Base-by-base conservation (phyloP, 2,113 vertebrate genomes). In the Electrona antarctica region DNA sequence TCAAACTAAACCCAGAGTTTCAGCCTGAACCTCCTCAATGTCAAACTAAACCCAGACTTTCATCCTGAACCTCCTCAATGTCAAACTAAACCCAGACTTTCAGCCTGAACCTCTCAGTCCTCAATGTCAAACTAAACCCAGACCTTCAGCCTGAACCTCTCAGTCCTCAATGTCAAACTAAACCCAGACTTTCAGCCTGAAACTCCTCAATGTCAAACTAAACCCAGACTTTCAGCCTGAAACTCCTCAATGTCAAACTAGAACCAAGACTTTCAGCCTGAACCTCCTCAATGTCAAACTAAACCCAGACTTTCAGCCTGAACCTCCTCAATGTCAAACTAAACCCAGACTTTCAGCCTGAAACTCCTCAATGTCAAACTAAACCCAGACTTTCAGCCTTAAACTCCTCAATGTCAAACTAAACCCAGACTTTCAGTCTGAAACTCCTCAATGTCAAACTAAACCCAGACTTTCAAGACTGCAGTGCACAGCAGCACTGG, bases 391-490 rank as follows among this genome's bases (percentile, higher is more conserved):
- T 60, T 81, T 68, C 56, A 13, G n/a, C 48, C 61, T 49, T 21
- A 50, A 64, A 1, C 21, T 21, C 57, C 67, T 52, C 62, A 14
- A 7, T 29, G 62, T 60, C 55, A 83, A 21, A 21, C 21, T 21
- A 21, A 21, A 21, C 21, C 21, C 21, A 21, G 21, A 21, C 21
- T 21, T 74, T 79, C 64, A 72, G n/a, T 45, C 61, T 49, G 29
- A 50, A 64, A 1, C 1, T 21, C 21, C 21, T 21, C 21, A 21
- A 56, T 13, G 57, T 13, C 8, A 48, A 48, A 67, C 14, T 9
- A 63, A 64, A 45, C 55, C 80, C 55, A 67, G 56, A 6, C 33
- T 60, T 81, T 68, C 56, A 13, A 64, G 15, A 68, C 6, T 47
- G 71, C 7, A 7, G 21, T 21, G 21, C 51, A 15, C 14, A 59